Conservation (phyloP, 2,113 vertebrate species). For the Gopherus evgoodei region DNA sequence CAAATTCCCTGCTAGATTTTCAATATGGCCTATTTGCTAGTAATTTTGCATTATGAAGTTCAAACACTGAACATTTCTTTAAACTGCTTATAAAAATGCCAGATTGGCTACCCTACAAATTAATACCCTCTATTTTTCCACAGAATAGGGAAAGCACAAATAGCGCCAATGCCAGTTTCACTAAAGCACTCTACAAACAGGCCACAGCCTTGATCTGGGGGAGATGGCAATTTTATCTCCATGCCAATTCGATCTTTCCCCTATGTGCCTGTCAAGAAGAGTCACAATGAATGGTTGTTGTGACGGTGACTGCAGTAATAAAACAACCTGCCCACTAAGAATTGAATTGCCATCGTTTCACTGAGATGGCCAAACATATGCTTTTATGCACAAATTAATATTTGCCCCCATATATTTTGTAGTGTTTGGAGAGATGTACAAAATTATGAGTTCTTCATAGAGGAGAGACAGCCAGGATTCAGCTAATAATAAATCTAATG, state of each 20-base stretch:
- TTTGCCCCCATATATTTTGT: background rate
- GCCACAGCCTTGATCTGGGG: background rate
- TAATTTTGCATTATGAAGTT: slow-evolving; percentile 49
- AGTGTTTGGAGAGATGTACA: background rate
- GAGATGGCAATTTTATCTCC: background rate
- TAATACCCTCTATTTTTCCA: slow-evolving; percentile 14
- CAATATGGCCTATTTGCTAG: slow-evolving; percentile 27
- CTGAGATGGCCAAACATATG: background rate
- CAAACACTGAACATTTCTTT: slow-evolving; percentile 29
- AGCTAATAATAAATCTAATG: background rate
- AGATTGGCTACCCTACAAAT: slow-evolving; percentile 4
- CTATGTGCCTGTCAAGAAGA: background rate
- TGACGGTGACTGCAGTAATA: background rate
- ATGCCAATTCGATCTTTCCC: background rate
- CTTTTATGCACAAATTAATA: background rate
- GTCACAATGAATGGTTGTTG: background rate
- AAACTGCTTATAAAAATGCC: background rate
- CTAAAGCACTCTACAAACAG: background rate
- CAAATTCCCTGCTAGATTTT: slow-evolving; percentile 31
- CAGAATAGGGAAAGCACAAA: background rate
- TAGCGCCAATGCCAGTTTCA: background rate
- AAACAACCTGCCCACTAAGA: background rate
- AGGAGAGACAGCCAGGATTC: background rate
- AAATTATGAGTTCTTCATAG: background rate
- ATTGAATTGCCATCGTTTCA: background rate